phyloP scores from a whole-genome alignment of 2,113 vertebrate genomes.

The Numida meleagris region DNA sequence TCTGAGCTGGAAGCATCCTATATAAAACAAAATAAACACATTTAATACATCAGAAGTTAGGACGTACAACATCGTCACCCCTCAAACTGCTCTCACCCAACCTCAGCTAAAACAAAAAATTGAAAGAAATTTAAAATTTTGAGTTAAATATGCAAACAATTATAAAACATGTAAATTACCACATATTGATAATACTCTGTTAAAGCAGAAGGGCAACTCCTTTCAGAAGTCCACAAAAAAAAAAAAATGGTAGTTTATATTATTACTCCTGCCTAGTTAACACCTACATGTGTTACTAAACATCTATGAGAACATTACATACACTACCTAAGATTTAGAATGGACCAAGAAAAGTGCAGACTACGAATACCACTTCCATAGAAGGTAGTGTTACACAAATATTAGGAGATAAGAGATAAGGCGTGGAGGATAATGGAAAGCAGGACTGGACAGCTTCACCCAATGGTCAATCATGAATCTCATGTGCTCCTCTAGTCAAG shows the following conservation, averaged over 20 bases:
- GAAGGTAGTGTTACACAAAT: background rate
- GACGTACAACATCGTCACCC: background rate
- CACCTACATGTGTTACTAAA: background rate
- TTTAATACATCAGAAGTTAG: background rate
- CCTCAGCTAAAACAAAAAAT: background rate
- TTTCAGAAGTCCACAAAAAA: background rate
- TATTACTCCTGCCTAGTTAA: background rate
- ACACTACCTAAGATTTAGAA: background rate
- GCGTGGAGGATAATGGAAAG: background rate
- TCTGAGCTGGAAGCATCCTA: slow-evolving; percentile 84
- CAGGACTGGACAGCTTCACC: background rate
- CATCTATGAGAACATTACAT: background rate
- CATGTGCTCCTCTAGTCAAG: background rate
- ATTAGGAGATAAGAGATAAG: background rate
- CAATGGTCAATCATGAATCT: background rate
- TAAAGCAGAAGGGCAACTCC: background rate
- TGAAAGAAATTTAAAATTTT: background rate
- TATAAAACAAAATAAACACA: slow-evolving; percentile 40
- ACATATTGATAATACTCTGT: background rate
- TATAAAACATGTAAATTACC: background rate
- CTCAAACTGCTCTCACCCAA: background rate
- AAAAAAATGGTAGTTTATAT: background rate
- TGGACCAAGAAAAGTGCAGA: background rate
- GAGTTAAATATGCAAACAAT: background rate
- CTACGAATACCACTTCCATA: accelerated